Evolutionary conservation across 2,888 invertebrate species (phyloP).

Genomic region (Dastarcus helophoroides): DNA sequence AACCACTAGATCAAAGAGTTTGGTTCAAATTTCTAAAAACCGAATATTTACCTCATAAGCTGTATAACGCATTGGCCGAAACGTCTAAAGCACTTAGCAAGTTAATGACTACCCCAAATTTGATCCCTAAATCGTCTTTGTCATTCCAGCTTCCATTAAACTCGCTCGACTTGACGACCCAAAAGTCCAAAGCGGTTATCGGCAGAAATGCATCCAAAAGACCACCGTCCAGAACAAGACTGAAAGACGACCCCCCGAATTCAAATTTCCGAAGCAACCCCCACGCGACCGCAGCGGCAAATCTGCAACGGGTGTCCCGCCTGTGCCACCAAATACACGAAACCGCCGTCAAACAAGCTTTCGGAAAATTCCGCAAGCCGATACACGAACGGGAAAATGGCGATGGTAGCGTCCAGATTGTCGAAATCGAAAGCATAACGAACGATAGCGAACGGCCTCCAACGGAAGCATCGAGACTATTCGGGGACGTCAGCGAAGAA

Average conservation of each 20-base stretch:
- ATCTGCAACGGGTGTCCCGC: constrained; percentile 35
- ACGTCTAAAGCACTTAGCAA: too few species aligned
- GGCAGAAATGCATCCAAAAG: constrained; percentile 41
- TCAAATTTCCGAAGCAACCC: constrained; percentile 12
- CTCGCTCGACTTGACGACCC: constrained; percentile 40
- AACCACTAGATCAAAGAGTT: too few species aligned
- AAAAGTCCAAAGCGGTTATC: constrained; percentile 41
- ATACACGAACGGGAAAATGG: constrained; percentile 24
- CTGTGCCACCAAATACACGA: constrained; percentile 40
- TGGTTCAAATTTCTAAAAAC: too few species aligned
- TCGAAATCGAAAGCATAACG: constrained; percentile 25
- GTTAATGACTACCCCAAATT: too few species aligned
- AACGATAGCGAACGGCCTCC: too few species aligned
- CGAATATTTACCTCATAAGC: too few species aligned
- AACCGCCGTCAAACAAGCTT: constrained; percentile 32
- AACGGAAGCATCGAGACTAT: too few species aligned
- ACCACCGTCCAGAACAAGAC: constrained; percentile 39
- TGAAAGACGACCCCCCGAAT: constrained; percentile 19
- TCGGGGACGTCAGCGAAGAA: constrained; percentile 3
- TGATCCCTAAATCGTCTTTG: too few species aligned
- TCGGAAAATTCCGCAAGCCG: constrained; percentile 20
- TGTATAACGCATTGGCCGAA: too few species aligned
- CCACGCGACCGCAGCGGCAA: constrained; percentile 26
- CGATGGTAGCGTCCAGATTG: constrained; percentile 27
- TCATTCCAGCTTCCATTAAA: constrained; percentile 39